Evolutionary conservation across 1,140 invertebrate species (phyloP).

Genomic region (Melitaea cinxia): DNA sequence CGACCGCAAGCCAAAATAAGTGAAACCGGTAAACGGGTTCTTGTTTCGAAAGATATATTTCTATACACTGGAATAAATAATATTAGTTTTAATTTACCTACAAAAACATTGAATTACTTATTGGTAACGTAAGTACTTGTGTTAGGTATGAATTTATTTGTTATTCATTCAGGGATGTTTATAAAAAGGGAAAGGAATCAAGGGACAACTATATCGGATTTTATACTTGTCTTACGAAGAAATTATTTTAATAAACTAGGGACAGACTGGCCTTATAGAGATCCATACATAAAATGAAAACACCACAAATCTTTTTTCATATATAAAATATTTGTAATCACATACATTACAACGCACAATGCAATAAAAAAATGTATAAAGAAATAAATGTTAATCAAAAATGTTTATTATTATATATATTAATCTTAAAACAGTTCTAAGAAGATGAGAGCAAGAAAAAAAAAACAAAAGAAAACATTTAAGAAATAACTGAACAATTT

Average conservation of each 20-base stretch:
- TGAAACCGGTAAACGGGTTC: slow-evolving; percentile 2
- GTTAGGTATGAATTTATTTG: slow-evolving; percentile 5
- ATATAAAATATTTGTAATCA: no score
- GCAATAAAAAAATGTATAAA: no score
- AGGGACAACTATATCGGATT: neutral
- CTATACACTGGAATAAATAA: slow-evolving; percentile 16
- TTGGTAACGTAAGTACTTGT: neutral
- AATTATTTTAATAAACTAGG: slow-evolving; percentile 1
- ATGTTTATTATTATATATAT: no score
- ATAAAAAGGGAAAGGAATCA: neutral
- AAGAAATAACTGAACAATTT: no score
- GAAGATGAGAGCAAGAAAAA: no score
- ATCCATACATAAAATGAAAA: neutral
- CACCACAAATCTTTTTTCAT: no score
- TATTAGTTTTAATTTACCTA: neutral
- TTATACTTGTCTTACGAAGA: neutral
- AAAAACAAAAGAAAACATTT: no score
- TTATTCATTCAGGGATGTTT: neutral
- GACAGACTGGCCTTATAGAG: neutral
- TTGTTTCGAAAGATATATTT: slow-evolving; percentile 24
- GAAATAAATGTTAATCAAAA: no score
- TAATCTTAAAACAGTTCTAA: no score
- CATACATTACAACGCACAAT: no score
- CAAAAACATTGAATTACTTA: slow-evolving; percentile 12
- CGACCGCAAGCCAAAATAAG: slow-evolving; percentile 20